Conservation (phyloP, 64 coral and sea anemone species). For the Anthopleura sola region DNA sequence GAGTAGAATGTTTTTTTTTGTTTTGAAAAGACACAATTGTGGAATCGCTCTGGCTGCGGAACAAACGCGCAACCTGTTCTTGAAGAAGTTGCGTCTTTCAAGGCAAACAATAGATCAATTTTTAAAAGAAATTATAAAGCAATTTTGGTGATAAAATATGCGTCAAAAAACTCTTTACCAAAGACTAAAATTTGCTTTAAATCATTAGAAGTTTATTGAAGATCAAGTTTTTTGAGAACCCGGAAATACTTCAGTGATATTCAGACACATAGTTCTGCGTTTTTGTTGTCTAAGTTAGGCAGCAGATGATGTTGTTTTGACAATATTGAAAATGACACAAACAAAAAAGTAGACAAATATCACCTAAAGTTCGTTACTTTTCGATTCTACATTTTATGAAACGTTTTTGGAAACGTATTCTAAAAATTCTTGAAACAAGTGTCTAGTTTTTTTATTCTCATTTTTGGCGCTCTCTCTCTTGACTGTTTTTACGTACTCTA, state of each 20-base stretch:
- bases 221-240: too few species aligned
- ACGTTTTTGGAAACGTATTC: too few species aligned
- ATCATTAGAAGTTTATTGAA: too few species aligned
- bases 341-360: too few species aligned
- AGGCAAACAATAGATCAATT: background rate
- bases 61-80: background rate
- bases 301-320: too few species aligned
- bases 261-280: too few species aligned
- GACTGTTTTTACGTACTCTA: background rate
- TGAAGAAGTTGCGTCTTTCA: background rate
- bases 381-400: too few species aligned
- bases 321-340: too few species aligned
- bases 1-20: background rate
- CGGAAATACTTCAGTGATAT: too few species aligned
- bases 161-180: too few species aligned
- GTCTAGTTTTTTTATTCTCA: background rate
- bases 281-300: too few species aligned
- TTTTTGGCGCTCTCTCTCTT: background rate
- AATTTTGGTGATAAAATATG: background rate
- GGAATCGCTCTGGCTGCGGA: background rate
- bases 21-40: background rate
- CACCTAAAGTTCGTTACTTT: too few species aligned
- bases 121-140: background rate
- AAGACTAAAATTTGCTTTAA: background rate
- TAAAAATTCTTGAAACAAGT: background rate